Percentiles rank a stretch among this genome's conserved stretches.
phyloP scores from a whole-genome alignment of 2,888 invertebrate species.

The Xanthostigma xanthostigma region DNA sequence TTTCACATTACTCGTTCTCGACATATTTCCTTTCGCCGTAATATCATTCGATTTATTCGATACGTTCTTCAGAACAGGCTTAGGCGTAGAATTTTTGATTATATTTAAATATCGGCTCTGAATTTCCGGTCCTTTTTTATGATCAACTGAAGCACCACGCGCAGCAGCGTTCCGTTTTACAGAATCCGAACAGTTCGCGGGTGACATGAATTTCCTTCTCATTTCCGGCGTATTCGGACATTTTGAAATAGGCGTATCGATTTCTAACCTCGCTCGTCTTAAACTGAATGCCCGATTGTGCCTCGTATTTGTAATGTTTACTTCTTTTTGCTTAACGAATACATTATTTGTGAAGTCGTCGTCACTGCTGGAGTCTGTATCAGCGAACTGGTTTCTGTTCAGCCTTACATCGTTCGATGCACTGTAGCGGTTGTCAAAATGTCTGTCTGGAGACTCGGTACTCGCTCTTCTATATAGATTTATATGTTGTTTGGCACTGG shows the following conservation, averaged over 20 bases:
- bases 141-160: conserved; percentile 26
- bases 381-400: conserved; percentile 25
- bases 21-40: conserved; percentile 19
- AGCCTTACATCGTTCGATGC: conserved; percentile 20
- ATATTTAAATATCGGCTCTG: conserved; percentile 28
- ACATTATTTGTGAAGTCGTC: conserved; percentile 28
- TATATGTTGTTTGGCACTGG: conserved; percentile 26
- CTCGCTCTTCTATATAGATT: conserved; percentile 18
- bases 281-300: conserved; percentile 62
- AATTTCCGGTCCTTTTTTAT: conserved; percentile 23
- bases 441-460: conserved; percentile 14
- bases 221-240: conserved; percentile 48
- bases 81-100: conserved; percentile 16
- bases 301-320: conserved; percentile 35
- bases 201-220: conserved; percentile 35
- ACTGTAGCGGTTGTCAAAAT: neutral
- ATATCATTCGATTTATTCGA: neutral
- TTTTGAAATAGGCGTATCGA: conserved; percentile 28
- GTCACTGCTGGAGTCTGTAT: conserved; percentile 33
- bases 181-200: neutral
- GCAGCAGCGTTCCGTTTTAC: conserved; percentile 11
- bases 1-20: conserved; percentile 33
- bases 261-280: conserved; percentile 45
- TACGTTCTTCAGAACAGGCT: conserved; percentile 11
- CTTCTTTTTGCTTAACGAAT: conserved; percentile 23